phyloP scores from a whole-genome alignment of 2,113 vertebrate genomes.

The Anoura caudifer region DNA sequence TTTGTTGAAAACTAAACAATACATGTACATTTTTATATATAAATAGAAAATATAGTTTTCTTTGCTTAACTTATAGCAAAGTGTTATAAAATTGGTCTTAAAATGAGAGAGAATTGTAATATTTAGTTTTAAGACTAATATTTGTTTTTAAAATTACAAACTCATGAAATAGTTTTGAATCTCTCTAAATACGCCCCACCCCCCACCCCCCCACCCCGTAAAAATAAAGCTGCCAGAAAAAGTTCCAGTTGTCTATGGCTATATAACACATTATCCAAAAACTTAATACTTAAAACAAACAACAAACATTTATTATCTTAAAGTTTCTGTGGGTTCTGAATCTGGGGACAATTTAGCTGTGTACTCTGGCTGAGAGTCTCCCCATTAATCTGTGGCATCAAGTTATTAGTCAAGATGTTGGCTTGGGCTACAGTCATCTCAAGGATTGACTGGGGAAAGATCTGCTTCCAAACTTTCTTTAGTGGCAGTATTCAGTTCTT shows the following conservation, averaged over 20 bases:
- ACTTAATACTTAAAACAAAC: neutral
- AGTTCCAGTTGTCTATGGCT: neutral
- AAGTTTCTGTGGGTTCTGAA: neutral
- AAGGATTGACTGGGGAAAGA: neutral
- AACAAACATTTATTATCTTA: neutral
- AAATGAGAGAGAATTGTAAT: constrained; percentile 1
- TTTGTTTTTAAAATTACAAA: neutral
- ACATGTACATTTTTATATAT: neutral
- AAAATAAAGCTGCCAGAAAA: neutral
- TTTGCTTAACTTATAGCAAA: neutral
- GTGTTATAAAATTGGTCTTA: neutral
- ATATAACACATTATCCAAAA: neutral
- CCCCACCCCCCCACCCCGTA: neutral
- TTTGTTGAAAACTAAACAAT: constrained; percentile 61
- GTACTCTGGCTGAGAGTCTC: neutral
- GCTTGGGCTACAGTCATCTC: neutral
- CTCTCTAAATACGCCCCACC: neutral
- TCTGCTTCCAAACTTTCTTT: neutral
- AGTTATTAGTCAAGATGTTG: neutral
- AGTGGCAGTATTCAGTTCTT: neutral
- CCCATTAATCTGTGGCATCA: neutral
- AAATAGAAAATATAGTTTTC: neutral
- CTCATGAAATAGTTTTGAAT: neutral
- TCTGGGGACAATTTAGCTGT: neutral
- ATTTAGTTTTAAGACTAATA: neutral